Evolutionary conservation across 2,113 vertebrate genomes (phyloP), one percentile per base, ranked within the genome.

Genomic region (Potamarius usumacintae): DNA sequence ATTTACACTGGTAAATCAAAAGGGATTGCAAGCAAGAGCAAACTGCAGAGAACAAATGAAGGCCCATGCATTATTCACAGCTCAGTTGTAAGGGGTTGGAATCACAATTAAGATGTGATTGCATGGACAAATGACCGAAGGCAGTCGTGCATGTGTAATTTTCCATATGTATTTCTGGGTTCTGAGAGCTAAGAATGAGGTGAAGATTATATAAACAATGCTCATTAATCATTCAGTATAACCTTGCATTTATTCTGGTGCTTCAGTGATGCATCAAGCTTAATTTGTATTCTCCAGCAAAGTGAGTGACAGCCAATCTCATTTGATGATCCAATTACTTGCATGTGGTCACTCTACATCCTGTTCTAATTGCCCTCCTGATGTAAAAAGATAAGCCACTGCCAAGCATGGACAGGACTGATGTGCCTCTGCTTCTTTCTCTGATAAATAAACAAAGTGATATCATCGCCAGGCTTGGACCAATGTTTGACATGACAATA

Each of bases 281-380:
- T 89, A 82, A 85, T 85, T 82, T 58, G 83, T 57, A 88, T 89
- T 89, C 86, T 77, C 79, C 83, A 77, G 85, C 79, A 82, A 71
- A 71, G 71, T 62, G 71, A 86, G 82, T 55, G 78, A 74, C 63
- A 88, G 71, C 58, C 83, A 88, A 60, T 84, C 57, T 85, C 9
- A 17, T 90, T 86, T 89, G 85, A 84, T 85, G 86, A 87, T 78
- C 60, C 77, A 90, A 90, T 90, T 89, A 90, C 82, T 89, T 87
- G 84, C 53, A 78, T 83, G 85, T 50, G 71, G 85, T 87, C 76
- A 89, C 72, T 88, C 79, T 60, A 88, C 77, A 88, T 89, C 87
- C 85, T 78, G 52, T 22, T 81, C 58, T 86, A 90, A 90, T 88
- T 80, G 77, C 63, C 34, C 42, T 87, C 42, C 53, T 48, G 63